Base-by-base conservation (phyloP, 2,113 vertebrate species). In the Oreochromis spilurus region DNA sequence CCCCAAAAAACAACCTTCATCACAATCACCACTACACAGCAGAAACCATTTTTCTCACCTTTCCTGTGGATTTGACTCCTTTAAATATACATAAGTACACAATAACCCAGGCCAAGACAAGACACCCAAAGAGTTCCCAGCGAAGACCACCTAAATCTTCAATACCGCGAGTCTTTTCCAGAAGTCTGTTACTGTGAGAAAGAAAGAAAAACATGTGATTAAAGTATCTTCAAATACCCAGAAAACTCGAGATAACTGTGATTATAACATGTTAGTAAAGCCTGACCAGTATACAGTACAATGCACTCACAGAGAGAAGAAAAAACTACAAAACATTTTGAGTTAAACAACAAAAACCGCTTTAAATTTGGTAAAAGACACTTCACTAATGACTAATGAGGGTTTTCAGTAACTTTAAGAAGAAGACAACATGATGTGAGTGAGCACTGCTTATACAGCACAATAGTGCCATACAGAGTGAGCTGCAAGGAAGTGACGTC, bases 11-110 rank as follows among this genome's bases (percentile, higher is more conserved):
- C 5, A 78, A 70, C 11, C 24, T 70, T 31, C 6, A 45, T 19
- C 4, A 36, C 34, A 29, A 84, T 83, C 9, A 31, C 13, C 16
- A 62, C 11, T 9, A 13, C 12, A 57, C 58, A 36, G 58, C 6
- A 19, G 9, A 16, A 82, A 9, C 2, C 2, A 13, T 53, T 40
- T 36, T 53, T 83, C 91, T 94, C 34, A 97, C 96, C 96, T 97
- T 97, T 86, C 96, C 96, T 7, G 96, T 94, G 26, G 96, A 96
- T 93, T 94, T 96, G 52, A 97, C 88, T 38, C 96, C 96, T 93
- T 96, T 96, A 85, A 97, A 97, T 87, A 97, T 96, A 91, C 96
- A 96, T n/a, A 97, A 92, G 88, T 96, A 97, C 21, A 96, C 93
- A 38, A 96, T 88, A 85, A 90, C 79, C 96, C 96, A 97, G 81